These are phyloP conservation scores for Ptychoptera albimana DNA, from an alignment of 2,888 invertebrate genomes.

Conservation along the genomic window DNA sequence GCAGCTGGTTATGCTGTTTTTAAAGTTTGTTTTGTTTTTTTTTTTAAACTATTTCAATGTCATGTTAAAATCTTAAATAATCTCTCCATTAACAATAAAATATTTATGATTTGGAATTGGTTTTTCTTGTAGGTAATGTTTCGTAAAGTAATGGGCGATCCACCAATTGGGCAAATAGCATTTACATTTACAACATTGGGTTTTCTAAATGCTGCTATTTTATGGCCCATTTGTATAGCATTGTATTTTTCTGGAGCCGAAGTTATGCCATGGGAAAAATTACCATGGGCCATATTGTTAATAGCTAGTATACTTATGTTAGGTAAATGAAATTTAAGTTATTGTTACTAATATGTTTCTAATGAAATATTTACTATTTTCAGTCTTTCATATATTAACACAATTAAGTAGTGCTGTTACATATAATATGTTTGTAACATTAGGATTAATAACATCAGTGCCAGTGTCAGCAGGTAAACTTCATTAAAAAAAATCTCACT, in stretches of 20 bases:
- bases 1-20: slow-evolving; percentile 89
- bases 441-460: slow-evolving; percentile 85
- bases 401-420: slow-evolving; percentile 90
- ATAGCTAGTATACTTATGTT: slow-evolving; percentile 65
- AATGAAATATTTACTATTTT: slow-evolving; percentile 18
- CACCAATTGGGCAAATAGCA: slow-evolving; percentile 81
- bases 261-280: slow-evolving; percentile 59
- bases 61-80: too few species aligned
- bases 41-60: slow-evolving; percentile 3
- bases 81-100: too few species aligned
- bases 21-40: slow-evolving; percentile 42
- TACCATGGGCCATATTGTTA: slow-evolving; percentile 78
- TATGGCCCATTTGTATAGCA: slow-evolving; percentile 83
- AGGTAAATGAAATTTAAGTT: slow-evolving; percentile 34
- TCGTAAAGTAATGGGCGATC: slow-evolving; percentile 85
- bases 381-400: slow-evolving; percentile 82
- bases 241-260: slow-evolving; percentile 79
- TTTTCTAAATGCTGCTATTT: slow-evolving; percentile 66
- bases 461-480: slow-evolving; percentile 81
- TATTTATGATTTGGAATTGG: not conserved
- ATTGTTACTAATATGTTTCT: not conserved
- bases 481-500: slow-evolving; percentile 1
- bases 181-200: slow-evolving; percentile 87
- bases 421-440: slow-evolving; percentile 86
- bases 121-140: slow-evolving; percentile 62